phyloP scores from a whole-genome alignment of 2,888 invertebrate species.

The Athalia cordata region DNA sequence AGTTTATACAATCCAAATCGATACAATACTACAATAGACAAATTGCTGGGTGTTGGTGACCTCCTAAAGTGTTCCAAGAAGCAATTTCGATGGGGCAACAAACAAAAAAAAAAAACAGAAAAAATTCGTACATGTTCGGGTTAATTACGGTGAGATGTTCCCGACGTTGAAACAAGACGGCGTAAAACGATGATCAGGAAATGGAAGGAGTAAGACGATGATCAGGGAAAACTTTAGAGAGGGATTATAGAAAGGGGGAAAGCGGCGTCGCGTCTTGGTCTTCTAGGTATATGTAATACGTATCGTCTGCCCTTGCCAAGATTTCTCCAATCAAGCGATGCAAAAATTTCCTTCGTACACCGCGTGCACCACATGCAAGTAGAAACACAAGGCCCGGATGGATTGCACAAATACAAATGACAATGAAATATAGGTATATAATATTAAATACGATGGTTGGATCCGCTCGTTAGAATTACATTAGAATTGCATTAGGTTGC shows the following conservation, averaged over 20 bases:
- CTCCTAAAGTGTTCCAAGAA: no score
- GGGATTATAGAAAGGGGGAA: slow-evolving; percentile 32
- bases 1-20: background rate
- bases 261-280: slow-evolving; percentile 18
- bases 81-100: background rate
- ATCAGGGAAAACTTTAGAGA: background rate
- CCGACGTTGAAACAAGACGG: background rate
- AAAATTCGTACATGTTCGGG: slow-evolving; percentile 5
- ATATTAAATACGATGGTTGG: background rate
- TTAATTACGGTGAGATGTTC: background rate
- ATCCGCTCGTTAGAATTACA: slow-evolving; percentile 38
- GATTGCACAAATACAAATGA: background rate
- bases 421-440: slow-evolving; percentile 3
- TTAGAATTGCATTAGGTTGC: slow-evolving; percentile 35
- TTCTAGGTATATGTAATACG: background rate
- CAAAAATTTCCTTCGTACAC: slow-evolving; percentile 4
- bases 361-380: no score
- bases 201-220: background rate
- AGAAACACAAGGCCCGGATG: no score
- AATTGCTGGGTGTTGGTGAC: no score
- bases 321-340: slow-evolving; percentile 32
- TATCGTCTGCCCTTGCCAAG: slow-evolving; percentile 8
- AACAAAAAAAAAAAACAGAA: background rate
- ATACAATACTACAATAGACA: no score
- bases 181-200: background rate